These are phyloP conservation scores for Mamestra configurata DNA, from an alignment of 1,140 invertebrate genomes.

Conservation along the genomic window DNA sequence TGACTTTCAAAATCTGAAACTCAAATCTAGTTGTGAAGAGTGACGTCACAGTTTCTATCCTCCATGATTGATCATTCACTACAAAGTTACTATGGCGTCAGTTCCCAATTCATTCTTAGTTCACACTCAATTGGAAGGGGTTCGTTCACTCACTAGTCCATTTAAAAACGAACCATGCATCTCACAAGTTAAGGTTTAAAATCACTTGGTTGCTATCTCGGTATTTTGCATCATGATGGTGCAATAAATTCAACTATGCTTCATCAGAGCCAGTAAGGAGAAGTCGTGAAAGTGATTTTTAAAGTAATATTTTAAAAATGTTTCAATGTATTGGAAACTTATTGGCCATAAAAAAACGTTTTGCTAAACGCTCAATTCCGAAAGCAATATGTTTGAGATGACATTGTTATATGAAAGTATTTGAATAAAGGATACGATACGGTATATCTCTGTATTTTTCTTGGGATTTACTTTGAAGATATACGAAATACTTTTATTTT, in stretches of 20 bases:
- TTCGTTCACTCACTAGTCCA: background rate
- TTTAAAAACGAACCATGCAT: background rate
- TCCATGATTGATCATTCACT: slow-evolving; percentile 45
- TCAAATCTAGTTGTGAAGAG: slow-evolving; percentile 32
- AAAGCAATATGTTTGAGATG: slow-evolving; percentile 31
- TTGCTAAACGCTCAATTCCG: slow-evolving; percentile 22
- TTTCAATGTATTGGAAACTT: slow-evolving; percentile 44
- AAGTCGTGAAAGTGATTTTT: slow-evolving; percentile 38
- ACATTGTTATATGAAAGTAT: slow-evolving; percentile 22
- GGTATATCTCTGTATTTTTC: no score
- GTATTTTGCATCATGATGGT: slow-evolving; percentile 49
- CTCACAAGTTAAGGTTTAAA: background rate
- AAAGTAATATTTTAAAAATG: slow-evolving; percentile 47
- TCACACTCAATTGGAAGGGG: slow-evolving; percentile 47
- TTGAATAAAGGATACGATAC: background rate
- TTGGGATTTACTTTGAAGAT: no score
- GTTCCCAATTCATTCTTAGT: slow-evolving; percentile 42
- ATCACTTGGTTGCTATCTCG: background rate
- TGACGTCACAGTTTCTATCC: slow-evolving; percentile 42
- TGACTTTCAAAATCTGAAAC: slow-evolving; percentile 35
- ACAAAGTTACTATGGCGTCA: slow-evolving; percentile 46
- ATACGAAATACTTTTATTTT: no score
- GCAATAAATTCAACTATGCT: slow-evolving; percentile 47
- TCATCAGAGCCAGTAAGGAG: slow-evolving; percentile 40
- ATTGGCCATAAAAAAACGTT: slow-evolving; percentile 32